These are phyloP conservation scores for Sylvilagus bachmani DNA, from an alignment of 2,113 vertebrate genomes.

Conservation along the genomic window DNA sequence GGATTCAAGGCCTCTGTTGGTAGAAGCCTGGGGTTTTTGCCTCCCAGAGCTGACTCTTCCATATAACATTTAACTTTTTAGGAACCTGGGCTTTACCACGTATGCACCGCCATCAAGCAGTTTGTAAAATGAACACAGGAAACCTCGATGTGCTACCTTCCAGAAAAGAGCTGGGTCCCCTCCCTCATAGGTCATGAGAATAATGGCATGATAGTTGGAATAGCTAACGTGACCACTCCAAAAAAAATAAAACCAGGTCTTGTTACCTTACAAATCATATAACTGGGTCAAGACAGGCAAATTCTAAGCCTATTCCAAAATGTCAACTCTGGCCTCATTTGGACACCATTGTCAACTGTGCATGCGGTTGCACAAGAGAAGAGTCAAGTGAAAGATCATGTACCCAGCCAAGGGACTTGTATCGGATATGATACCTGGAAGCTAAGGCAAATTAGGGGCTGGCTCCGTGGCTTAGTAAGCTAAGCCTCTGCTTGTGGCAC, in stretches of 20 bases:
- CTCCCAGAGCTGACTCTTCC: background rate
- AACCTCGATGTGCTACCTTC: background rate
- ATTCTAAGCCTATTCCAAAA: background rate
- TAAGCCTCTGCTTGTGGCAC: too few relatives aligned
- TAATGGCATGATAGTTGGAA: too few relatives aligned
- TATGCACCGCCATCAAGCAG: background rate
- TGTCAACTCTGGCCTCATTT: background rate
- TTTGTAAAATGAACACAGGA: background rate
- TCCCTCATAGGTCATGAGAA: background rate
- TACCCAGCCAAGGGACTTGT: background rate
- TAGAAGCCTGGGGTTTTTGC: background rate
- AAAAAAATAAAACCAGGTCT: background rate
- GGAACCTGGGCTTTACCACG: background rate
- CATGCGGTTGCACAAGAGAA: background rate
- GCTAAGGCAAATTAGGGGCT: background rate
- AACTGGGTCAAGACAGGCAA: background rate
- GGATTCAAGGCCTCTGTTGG: background rate
- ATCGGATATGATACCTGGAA: background rate
- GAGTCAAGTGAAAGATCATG: background rate
- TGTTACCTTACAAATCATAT: background rate
- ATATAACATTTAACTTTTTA: background rate
- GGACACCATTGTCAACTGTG: background rate
- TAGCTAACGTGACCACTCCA: background rate
- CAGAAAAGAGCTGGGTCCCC: background rate
- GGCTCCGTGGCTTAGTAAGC: too few relatives aligned